phyloP scores from a whole-genome alignment of 2,888 invertebrate genomes.

The Conomelus anceps region DNA sequence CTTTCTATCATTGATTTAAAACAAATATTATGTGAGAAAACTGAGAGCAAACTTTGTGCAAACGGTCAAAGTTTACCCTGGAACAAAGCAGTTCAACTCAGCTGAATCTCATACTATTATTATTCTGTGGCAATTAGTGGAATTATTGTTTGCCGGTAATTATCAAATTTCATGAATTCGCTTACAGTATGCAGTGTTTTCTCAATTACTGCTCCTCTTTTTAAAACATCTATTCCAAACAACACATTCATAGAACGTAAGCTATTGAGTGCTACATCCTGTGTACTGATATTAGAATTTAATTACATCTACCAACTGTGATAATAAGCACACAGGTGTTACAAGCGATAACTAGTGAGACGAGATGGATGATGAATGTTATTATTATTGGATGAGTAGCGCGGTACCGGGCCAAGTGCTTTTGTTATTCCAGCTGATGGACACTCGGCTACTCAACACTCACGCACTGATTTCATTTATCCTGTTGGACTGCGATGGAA shows the following conservation, averaged over 20 bases:
- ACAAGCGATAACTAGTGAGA: background rate
- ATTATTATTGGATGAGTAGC: background rate
- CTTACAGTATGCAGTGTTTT: too few species aligned
- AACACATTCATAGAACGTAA: background rate
- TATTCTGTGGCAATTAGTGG: too few species aligned
- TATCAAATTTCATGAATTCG: too few species aligned
- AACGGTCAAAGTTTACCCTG: too few species aligned
- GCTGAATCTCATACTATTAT: too few species aligned
- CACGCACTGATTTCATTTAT: background rate
- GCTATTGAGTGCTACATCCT: background rate
- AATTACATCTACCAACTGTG: background rate
- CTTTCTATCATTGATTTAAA: too few species aligned
- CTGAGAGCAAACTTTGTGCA: too few species aligned
- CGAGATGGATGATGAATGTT: background rate
- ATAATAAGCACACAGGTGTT: background rate
- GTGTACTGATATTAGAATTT: background rate
- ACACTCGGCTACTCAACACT: background rate
- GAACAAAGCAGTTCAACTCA: too few species aligned
- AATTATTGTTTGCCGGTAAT: too few species aligned
- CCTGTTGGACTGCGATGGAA: too few species aligned
- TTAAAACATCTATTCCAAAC: background rate
- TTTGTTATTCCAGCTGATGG: background rate
- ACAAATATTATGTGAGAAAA: too few species aligned
- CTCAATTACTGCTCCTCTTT: too few species aligned
- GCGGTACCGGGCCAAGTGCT: background rate